These are phyloP conservation scores for Noturus placidus DNA, from an alignment of 2,113 vertebrate species.

Conservation along the genomic window DNA sequence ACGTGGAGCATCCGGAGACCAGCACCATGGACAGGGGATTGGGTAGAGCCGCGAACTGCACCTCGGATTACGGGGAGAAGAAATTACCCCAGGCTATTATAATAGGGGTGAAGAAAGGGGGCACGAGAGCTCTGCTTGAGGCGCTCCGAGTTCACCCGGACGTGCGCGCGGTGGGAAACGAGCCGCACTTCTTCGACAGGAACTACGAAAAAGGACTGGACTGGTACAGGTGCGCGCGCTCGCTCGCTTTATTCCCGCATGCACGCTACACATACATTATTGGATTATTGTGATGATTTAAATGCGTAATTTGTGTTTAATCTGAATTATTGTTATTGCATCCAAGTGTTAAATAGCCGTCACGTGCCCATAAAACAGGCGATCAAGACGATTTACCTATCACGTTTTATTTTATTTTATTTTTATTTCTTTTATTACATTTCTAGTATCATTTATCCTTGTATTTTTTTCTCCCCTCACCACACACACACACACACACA, in stretches of 20 bases:
- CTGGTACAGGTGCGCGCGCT: constrained; percentile 91
- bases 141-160: constrained; percentile 92
- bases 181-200: constrained; percentile 98
- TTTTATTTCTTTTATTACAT: background rate
- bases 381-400: background rate
- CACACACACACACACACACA: background rate
- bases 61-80: constrained; percentile 92
- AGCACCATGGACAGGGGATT: constrained; percentile 86
- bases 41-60: constrained; percentile 72
- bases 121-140: constrained; percentile 91
- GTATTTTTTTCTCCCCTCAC: background rate
- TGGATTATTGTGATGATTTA: background rate
- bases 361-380: background rate
- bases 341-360: background rate
- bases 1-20: constrained; percentile 79
- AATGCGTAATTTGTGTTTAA: background rate
- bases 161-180: constrained; percentile 92
- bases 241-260: constrained; percentile 6
- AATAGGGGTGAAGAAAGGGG: constrained; percentile 97
- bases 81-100: constrained; percentile 95
- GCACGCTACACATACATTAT: background rate
- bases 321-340: background rate
- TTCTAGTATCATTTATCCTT: background rate
- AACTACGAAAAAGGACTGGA: constrained; percentile 95
- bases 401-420: background rate